phyloP scores from a whole-genome alignment of 2,113 vertebrate genomes.

The Sander vitreus region DNA sequence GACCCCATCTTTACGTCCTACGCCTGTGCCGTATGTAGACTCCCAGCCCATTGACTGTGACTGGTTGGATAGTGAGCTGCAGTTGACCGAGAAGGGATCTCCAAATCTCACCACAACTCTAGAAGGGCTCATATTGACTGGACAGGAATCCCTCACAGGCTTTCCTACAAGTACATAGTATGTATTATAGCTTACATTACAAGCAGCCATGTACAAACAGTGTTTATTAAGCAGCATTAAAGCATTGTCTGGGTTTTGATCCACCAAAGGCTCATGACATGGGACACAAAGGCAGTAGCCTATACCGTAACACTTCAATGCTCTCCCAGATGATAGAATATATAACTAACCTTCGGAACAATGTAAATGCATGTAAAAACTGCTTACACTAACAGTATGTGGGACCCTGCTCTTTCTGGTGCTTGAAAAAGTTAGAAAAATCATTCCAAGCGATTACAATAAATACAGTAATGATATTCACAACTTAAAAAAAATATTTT shows the following conservation, averaged over 20 bases:
- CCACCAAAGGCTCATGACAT: not conserved
- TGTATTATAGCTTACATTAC: not conserved
- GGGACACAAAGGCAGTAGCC: not conserved
- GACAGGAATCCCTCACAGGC: constrained; percentile 8
- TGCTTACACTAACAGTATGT: not conserved
- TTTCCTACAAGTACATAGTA: constrained; percentile 40
- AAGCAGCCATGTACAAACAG: not conserved
- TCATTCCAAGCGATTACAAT: not conserved
- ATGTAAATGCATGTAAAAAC: not conserved
- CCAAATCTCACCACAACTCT: constrained; percentile 50
- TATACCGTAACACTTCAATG: not conserved
- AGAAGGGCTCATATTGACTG: not conserved
- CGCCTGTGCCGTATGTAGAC: not conserved
- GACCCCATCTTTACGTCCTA: accelerated
- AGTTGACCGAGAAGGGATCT: constrained; percentile 52
- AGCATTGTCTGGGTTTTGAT: not conserved
- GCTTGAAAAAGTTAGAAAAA: not conserved
- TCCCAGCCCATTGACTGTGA: constrained; percentile 62
- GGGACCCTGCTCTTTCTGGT: not conserved
- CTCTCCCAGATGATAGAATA: not conserved
- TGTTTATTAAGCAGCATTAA: not conserved
- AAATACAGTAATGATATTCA: too few species aligned
- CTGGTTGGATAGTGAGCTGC: constrained; percentile 21
- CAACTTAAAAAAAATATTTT: not conserved
- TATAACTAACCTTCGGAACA: not conserved